Evolutionary conservation across 2,888 invertebrate genomes (phyloP), one percentile per base, ranked within the genome.

Genomic region (Byasa hedistus): DNA sequence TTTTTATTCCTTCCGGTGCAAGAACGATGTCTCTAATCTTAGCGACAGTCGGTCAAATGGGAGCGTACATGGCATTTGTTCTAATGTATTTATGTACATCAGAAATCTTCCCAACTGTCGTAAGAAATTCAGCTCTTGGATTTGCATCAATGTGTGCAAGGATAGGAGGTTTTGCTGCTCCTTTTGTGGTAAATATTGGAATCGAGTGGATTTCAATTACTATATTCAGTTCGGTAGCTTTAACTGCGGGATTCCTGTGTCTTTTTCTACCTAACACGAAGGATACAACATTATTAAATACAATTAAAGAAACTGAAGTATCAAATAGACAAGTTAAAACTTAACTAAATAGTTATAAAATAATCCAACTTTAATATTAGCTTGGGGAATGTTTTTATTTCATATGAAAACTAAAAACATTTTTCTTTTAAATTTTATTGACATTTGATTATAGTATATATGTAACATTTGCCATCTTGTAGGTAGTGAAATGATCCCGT

Each of bases 91-190:
- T 75, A 39, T 73, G 72, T 62, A 74, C 71, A 51, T 95, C 96
- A 0, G 98, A 98, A 86, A 87, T 97, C 70, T 97, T 97, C 79
- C 98, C 98, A 0, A 98, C 98, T 0, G 95, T 96, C 10, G 94
- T 97, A 1, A 92, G 98, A 12, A 97, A 97, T 78, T 94, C 95
- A 59, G 97, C 96, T 0, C 93, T 98, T 72, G 98, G 98, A 3
- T 92, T 95, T 19, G 95, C 95, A 52, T 97, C 97, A 0, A 96
- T 96, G 94, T 94, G 95, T 79, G 97, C 97, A 0, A 93, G 98
- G 71, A 78, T 97, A 36, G 98, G 98, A 15, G 96, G 96, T 0
- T 96, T 97, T 92, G 75, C 95, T 15, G 96, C 98, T 0, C 97
- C 97, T 0, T 96, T 96, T 77, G 93, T 97, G 12, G 94, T 69